phyloP scores from a whole-genome alignment of 2,797 vertebrate species.

The Falco rusticolus region DNA sequence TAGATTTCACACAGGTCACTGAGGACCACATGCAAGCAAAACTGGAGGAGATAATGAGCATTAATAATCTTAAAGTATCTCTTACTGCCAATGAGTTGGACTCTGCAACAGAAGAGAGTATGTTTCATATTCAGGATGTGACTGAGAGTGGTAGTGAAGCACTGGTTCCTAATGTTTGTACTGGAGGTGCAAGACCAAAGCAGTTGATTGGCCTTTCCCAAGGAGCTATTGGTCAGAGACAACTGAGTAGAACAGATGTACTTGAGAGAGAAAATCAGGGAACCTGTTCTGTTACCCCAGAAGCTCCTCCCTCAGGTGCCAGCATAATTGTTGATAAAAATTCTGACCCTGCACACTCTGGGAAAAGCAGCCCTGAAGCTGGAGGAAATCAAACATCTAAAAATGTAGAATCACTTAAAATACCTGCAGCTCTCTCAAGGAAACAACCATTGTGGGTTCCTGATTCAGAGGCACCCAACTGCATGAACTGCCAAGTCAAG shows the following conservation, averaged over 20 bases:
- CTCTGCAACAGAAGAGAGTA: not conserved
- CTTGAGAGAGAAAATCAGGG: slow-evolving; percentile 21
- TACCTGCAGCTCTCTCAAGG: slow-evolving; percentile 74
- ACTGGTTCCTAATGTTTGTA: slow-evolving; percentile 37
- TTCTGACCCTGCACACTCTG: slow-evolving; percentile 18
- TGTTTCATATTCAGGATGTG: not conserved
- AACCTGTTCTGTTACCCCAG: not conserved
- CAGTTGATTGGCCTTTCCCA: slow-evolving; percentile 76
- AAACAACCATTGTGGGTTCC: slow-evolving; percentile 93
- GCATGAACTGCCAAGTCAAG: slow-evolving; percentile 91
- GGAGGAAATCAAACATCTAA: slow-evolving; percentile 17
- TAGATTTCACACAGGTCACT: not conserved
- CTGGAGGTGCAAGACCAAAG: slow-evolving; percentile 90
- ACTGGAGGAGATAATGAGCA: not conserved
- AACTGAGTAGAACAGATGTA: not conserved
- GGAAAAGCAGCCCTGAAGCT: slow-evolving; percentile 50
- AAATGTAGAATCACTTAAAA: slow-evolving; percentile 26
- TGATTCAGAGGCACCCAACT: slow-evolving; percentile 93
- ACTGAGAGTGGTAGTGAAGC: slow-evolving; percentile 28
- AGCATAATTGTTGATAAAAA: not conserved
- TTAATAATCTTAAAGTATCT: not conserved
- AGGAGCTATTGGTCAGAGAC: slow-evolving; percentile 60
- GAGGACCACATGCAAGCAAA: slow-evolving; percentile 24
- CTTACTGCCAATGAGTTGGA: not conserved
- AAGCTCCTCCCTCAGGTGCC: not conserved